phyloP scores from a whole-genome alignment of 2,888 invertebrate species.

The Balanococcus diminutus region DNA sequence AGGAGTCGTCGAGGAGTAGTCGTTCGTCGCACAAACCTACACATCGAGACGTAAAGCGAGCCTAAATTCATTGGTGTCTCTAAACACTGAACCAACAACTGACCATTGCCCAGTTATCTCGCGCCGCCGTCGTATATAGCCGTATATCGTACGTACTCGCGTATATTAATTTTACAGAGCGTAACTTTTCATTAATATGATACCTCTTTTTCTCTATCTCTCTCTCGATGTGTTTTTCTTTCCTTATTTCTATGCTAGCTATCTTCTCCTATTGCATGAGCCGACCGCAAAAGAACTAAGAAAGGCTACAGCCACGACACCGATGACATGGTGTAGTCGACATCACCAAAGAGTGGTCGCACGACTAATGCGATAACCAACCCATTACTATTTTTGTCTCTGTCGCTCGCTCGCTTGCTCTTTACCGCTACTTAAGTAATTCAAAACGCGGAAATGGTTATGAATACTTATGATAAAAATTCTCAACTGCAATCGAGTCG shows the following conservation, averaged over 20 bases:
- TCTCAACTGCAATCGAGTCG: background rate
- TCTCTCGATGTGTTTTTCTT: background rate
- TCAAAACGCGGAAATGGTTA: background rate
- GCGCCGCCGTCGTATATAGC: background rate
- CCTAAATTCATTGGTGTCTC: background rate
- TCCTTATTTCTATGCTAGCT: background rate
- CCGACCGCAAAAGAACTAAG: background rate
- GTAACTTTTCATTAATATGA: conserved; percentile 35
- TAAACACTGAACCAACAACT: conserved; percentile 24
- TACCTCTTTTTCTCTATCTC: background rate
- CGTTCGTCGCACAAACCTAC: background rate
- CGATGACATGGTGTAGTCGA: background rate
- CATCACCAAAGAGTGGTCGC: background rate
- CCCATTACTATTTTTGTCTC: background rate
- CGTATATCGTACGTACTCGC: too few species aligned
- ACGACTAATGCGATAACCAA: background rate
- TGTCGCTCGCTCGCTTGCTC: background rate
- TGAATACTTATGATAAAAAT: background rate
- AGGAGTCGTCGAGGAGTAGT: background rate
- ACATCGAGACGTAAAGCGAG: background rate
- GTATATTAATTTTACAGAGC: conserved; percentile 44
- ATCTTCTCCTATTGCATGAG: background rate
- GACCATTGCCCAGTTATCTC: conserved; percentile 1
- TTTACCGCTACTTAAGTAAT: background rate
- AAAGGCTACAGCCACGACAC: background rate